These are phyloP conservation scores for Sporophila hypoxantha DNA, from an alignment of 2,113 vertebrate species.

Conservation along the genomic window DNA sequence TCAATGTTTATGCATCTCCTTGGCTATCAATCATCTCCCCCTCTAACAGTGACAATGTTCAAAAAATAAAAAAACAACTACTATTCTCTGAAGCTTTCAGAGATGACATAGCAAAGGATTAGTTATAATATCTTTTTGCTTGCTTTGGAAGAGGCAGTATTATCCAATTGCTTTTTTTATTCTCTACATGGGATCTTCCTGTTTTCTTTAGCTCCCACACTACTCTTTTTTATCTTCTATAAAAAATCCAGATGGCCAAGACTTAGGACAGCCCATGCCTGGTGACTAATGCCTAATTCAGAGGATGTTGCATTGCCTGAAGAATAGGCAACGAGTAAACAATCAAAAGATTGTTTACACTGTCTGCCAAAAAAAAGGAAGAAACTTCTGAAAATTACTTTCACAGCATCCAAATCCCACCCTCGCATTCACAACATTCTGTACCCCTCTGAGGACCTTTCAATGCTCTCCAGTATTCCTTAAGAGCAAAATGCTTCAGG, in stretches of 20 bases:
- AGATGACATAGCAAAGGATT: background rate
- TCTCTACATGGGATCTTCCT: slow-evolving; percentile 27
- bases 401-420: background rate
- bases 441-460: background rate
- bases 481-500: background rate
- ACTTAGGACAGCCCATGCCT: background rate
- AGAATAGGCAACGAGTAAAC: background rate
- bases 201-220: slow-evolving; percentile 38
- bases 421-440: background rate
- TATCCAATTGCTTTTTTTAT: slow-evolving; percentile 1
- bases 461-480: background rate
- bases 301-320: slow-evolving; percentile 25
- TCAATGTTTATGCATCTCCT: background rate
- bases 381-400: background rate
- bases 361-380: background rate
- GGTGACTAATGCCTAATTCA: slow-evolving; percentile 13
- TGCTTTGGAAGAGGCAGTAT: background rate
- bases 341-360: background rate
- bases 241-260: slow-evolving; percentile 35
- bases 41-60: background rate
- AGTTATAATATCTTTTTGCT: background rate
- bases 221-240: slow-evolving; percentile 15
- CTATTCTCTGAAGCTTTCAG: background rate
- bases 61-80: background rate
- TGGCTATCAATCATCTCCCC: background rate